Base-by-base conservation (phyloP, 2,888 invertebrate species). In the Alentia gelatinosa region DNA sequence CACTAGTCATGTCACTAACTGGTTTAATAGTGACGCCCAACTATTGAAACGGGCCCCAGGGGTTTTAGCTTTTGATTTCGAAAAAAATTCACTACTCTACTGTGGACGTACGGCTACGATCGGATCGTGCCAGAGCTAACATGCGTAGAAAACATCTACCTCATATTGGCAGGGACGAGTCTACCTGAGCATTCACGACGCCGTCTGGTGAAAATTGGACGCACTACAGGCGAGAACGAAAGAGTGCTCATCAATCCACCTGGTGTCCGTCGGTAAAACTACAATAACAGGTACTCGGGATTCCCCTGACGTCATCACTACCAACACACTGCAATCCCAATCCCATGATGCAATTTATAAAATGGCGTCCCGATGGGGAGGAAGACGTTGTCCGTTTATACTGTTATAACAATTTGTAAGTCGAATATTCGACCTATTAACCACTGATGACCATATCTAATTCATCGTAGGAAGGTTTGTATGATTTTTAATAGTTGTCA, bases 331-430 rank as follows among this genome's bases (percentile, higher is more conserved):
- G 89, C 83, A 42, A 75, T 83, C 50, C 89, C 90, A 42, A 47
- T 79, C 90, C 90, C 90, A 83, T 35, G 7, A 90, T 35, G 37
- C 79, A 26, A 35, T 35, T 9, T 19, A 1, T 37, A 79, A 90
- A 83, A 90, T 90, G 90, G 90, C 90, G 90, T 79, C 79, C 90
- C 39, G 90, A 90, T 79, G 83, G 90, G 90, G 86, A 86, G 42
- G 47, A 35, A 79, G 79, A 79, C 79, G 39, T 39, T 79, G 39
- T 79, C 39, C 39, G 19, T 39, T 7, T 5, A 35, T 37, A 79
- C 63, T 63, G 15, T 47, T 12, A 47, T 19, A 19, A 47, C 19
- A 12, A 47, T 19, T 47, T 9, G 9, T 47, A 47, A 47, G 9
- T 12, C 19, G 9, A 9, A 47, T 47, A 12, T 9, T 12, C 47